Evolutionary conservation across 2,113 vertebrate genomes (phyloP).

Genomic region (Platycercus adscitus): DNA sequence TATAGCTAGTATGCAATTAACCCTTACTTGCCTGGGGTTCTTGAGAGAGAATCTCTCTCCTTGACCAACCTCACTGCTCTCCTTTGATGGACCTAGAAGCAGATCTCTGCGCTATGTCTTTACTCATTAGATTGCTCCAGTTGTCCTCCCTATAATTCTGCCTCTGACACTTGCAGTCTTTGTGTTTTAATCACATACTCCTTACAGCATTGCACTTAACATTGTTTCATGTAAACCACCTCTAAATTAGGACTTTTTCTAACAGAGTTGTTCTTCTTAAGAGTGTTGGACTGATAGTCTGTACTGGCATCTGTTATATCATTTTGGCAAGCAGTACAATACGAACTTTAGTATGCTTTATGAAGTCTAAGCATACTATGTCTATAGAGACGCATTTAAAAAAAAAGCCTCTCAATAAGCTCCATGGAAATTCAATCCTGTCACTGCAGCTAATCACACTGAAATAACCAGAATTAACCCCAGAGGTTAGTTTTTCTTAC

Average conservation of each 20-base stretch:
- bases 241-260: neutral
- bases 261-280: neutral
- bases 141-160: rapidly evolving
- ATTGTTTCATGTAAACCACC: neutral
- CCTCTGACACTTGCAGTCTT: neutral
- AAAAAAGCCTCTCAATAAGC: neutral
- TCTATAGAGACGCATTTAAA: neutral
- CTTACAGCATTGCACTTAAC: neutral
- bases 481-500: neutral
- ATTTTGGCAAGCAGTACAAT: neutral
- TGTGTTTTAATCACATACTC: neutral
- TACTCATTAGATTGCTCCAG: neutral
- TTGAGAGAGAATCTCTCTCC: neutral
- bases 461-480: neutral
- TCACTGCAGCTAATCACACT: neutral
- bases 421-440: neutral
- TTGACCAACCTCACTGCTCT: neutral
- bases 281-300: neutral
- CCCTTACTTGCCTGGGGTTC: neutral
- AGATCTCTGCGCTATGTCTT: neutral
- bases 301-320: neutral
- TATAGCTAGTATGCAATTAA: neutral
- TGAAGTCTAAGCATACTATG: neutral
- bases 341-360: neutral
- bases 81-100: neutral